Conservation (phyloP, 2,113 vertebrate species). For the Regulus satrapa region DNA sequence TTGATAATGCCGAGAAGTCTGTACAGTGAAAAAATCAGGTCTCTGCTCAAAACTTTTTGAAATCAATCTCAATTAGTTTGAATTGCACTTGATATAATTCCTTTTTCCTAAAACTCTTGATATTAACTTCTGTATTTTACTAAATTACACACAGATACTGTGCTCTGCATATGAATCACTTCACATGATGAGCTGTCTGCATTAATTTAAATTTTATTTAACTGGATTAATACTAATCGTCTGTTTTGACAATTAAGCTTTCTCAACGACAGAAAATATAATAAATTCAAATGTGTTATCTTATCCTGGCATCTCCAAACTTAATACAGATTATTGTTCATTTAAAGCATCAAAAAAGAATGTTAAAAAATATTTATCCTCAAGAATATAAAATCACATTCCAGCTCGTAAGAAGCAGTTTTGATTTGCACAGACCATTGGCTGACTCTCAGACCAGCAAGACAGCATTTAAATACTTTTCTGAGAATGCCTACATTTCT, state of each 20-base stretch:
- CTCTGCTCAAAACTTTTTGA: slow-evolving; percentile 12
- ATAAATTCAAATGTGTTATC: background rate
- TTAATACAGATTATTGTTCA: background rate
- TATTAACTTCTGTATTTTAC: slow-evolving; percentile 24
- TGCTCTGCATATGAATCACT: slow-evolving; percentile 54
- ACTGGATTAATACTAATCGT: slow-evolving; percentile 27
- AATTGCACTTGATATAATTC: slow-evolving; percentile 12
- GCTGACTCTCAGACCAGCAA: background rate
- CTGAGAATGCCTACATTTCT: background rate
- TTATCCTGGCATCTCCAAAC: background rate
- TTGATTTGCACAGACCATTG: background rate
- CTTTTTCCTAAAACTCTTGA: slow-evolving; percentile 4
- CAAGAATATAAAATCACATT: background rate
- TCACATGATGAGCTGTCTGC: slow-evolving; percentile 34
- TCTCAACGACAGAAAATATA: background rate
- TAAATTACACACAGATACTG: background rate
- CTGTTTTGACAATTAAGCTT: slow-evolving; percentile 50
- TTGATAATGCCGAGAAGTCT: background rate
- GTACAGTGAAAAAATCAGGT: background rate
- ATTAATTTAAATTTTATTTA: slow-evolving; percentile 56
- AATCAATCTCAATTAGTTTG: slow-evolving; percentile 35
- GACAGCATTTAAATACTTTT: background rate
- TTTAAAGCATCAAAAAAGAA: background rate
- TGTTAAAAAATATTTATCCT: background rate
- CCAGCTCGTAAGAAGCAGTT: background rate